phyloP scores from a whole-genome alignment of 2,113 vertebrate species.

The Aramus guarauna region DNA sequence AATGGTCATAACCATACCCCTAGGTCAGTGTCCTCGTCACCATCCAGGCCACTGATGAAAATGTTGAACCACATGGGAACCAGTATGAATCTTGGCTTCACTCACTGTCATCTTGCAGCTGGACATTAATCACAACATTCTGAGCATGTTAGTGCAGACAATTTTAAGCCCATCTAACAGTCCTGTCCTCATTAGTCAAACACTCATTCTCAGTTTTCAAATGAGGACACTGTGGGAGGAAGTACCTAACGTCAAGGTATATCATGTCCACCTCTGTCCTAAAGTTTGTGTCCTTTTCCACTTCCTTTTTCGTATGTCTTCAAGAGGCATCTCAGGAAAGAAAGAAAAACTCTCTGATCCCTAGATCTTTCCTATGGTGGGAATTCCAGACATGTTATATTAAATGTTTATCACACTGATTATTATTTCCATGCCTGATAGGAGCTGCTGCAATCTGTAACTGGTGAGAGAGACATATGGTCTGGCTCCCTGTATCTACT shows the following conservation, averaged over 20 bases:
- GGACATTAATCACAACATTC: not conserved
- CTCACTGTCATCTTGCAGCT: not conserved
- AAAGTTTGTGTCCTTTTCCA: not conserved
- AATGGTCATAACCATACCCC: not conserved
- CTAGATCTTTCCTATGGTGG: not conserved
- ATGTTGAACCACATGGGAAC: not conserved
- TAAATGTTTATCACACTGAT: not conserved
- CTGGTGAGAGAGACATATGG: not conserved
- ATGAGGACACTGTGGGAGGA: not conserved
- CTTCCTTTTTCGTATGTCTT: not conserved
- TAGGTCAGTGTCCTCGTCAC: not conserved
- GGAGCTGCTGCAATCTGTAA: not conserved
- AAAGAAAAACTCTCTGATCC: not conserved
- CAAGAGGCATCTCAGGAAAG: not conserved
- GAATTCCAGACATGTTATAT: not conserved
- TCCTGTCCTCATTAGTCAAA: not conserved
- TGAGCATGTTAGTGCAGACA: not conserved
- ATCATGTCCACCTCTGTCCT: not conserved
- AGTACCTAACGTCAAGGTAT: not conserved
- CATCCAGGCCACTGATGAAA: not conserved
- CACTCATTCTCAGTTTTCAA: not conserved
- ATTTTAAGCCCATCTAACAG: not conserved
- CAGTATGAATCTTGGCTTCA: not conserved
- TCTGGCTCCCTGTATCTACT: not conserved
- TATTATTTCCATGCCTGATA: not conserved